phyloP scores from a whole-genome alignment of 2,888 invertebrate genomes.

The Dexiosoma caninum region DNA sequence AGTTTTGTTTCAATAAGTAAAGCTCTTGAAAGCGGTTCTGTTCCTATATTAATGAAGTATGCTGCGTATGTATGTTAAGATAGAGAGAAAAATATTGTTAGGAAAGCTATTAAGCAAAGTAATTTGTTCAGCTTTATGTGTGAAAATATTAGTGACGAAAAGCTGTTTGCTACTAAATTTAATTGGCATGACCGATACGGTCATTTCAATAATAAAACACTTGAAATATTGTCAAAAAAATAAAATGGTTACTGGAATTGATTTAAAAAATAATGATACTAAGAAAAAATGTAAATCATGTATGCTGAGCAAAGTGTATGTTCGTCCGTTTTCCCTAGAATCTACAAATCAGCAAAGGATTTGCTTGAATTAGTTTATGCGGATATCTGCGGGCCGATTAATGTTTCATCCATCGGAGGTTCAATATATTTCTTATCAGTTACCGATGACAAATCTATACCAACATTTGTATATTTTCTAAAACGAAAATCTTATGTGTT shows the following conservation, averaged over 20 bases:
- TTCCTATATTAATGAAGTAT: too few relatives aligned
- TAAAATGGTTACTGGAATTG: constrained; percentile 42
- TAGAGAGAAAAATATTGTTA: too few relatives aligned
- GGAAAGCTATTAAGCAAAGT: too few relatives aligned
- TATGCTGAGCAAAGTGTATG: constrained; percentile 34
- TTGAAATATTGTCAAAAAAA: constrained; percentile 7
- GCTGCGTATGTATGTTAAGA: too few relatives aligned
- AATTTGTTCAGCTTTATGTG: too few relatives aligned
- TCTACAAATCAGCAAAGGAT: constrained; percentile 13
- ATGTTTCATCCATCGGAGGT: too few relatives aligned
- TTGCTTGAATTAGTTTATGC: constrained; percentile 42
- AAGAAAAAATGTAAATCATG: constrained; percentile 24
- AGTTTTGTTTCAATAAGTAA: too few relatives aligned
- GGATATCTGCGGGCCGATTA: too few relatives aligned
- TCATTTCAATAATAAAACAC: constrained; percentile 19
- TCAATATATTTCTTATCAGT: too few relatives aligned
- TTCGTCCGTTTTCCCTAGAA: constrained; percentile 22
- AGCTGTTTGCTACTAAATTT: constrained; percentile 9
- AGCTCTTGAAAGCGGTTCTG: too few relatives aligned
- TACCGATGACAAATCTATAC: constrained; percentile 33
- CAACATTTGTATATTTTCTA: constrained; percentile 23
- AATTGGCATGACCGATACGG: constrained; percentile 45
- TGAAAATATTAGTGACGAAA: background rate
- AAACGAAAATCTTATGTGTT: constrained; percentile 22
- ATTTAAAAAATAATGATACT: background rate